Percentiles rank a stretch among this genome's conserved stretches.
phyloP scores from a whole-genome alignment of 2,113 vertebrate species.

The Gasterosteus aculeatus region DNA sequence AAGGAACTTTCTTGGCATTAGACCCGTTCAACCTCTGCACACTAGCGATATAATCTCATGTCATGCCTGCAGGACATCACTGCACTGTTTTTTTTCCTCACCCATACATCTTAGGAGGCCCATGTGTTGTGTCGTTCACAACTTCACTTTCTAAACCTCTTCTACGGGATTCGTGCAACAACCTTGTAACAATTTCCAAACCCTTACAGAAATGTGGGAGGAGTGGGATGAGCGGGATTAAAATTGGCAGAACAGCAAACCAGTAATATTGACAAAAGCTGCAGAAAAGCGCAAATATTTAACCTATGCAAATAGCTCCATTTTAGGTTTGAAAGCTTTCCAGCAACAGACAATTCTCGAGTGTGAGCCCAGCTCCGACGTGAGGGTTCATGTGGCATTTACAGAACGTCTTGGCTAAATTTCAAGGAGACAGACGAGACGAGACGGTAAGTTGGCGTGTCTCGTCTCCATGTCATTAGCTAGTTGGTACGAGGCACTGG shows the following conservation, averaged over 20 bases:
- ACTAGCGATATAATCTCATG: conserved; percentile 21
- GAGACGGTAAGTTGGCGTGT: conserved; percentile 22
- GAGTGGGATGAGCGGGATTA: conserved; percentile 62
- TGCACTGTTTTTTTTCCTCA: neutral
- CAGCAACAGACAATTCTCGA: conserved; percentile 49
- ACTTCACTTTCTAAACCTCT: conserved; percentile 14
- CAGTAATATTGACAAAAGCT: conserved; percentile 56
- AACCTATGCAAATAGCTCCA: conserved; percentile 72
- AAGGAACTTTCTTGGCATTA: neutral
- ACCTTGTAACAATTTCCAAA: conserved; percentile 37
- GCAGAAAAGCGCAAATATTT: conserved; percentile 61
- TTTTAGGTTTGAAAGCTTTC: conserved; percentile 66
- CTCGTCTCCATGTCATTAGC: conserved; percentile 55
- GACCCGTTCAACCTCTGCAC: conserved; percentile 19
- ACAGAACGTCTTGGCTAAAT: conserved; percentile 26
- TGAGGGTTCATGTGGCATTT: conserved; percentile 23
- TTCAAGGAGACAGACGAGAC: conserved; percentile 14
- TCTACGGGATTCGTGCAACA: conserved; percentile 39
- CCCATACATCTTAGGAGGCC: neutral
- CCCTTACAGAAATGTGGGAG: conserved; percentile 61
- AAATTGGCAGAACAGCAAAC: conserved; percentile 68
- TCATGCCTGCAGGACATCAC: conserved; percentile 27
- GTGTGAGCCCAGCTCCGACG: conserved; percentile 33
- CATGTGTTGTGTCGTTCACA: conserved; percentile 27
- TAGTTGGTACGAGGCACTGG: conserved; percentile 37